Conservation (phyloP, 2,113 vertebrate species). For the Speoplatyrhinus poulsoni region DNA sequence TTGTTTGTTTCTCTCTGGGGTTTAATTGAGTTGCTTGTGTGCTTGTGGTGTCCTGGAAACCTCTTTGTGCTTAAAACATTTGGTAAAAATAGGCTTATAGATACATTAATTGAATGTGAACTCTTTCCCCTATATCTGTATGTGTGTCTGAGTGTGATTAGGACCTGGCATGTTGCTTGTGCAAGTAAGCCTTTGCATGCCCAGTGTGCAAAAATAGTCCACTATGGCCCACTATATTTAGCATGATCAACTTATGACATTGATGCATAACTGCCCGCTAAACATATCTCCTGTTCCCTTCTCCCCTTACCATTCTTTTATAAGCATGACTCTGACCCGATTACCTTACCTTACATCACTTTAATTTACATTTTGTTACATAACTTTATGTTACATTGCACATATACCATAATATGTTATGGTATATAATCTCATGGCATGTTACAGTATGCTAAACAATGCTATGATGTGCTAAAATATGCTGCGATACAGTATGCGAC, state of each 20-base stretch:
- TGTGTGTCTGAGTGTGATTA: constrained; percentile 13
- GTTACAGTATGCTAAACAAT: background rate
- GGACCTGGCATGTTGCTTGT: constrained; percentile 22
- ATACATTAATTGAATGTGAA: constrained; percentile 5
- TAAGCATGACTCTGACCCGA: background rate
- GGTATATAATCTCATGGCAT: background rate
- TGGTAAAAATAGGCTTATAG: background rate
- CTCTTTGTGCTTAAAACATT: background rate
- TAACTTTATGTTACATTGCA: background rate
- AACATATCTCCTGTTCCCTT: background rate
- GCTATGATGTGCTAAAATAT: background rate
- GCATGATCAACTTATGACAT: constrained; percentile 37
- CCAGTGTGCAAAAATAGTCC: constrained; percentile 41
- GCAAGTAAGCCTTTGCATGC: constrained; percentile 36
- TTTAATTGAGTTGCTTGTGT: constrained; percentile 7
- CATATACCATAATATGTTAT: background rate
- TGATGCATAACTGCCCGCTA: constrained; percentile 6
- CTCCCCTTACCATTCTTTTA: background rate
- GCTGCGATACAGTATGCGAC: no score
- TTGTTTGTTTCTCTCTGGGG: background rate
- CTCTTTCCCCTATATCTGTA: background rate
- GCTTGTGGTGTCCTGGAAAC: background rate
- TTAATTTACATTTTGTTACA: no score
- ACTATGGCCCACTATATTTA: constrained; percentile 46
- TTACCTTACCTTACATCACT: no score